Conservation (phyloP, 2,113 vertebrate genomes). For the Melanocharis versteri region DNA sequence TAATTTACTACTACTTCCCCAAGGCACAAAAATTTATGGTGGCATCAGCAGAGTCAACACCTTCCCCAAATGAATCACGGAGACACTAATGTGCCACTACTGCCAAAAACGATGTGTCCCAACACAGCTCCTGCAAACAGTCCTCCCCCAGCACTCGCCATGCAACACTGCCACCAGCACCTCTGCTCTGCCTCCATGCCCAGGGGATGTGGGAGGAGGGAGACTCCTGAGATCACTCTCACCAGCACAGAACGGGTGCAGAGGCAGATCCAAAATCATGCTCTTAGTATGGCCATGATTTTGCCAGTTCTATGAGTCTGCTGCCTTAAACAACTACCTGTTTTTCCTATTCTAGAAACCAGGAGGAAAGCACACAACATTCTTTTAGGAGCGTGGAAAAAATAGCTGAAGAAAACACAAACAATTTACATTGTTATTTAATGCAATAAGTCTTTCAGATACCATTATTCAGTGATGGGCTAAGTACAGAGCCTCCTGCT, state of each 20-base stretch:
- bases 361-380: neutral
- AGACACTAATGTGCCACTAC: neutral
- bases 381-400: neutral
- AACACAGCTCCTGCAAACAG: neutral
- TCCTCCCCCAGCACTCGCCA: neutral
- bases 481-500: constrained; percentile 36
- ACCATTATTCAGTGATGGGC: constrained; percentile 16
- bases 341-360: neutral
- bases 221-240: neutral
- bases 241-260: neutral
- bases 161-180: neutral
- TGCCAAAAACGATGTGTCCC: accelerated
- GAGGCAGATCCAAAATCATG: neutral
- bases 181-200: accelerated
- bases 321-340: neutral
- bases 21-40: neutral
- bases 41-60: neutral
- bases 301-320: neutral
- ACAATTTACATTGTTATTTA: constrained; percentile 4
- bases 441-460: constrained; percentile 1
- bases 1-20: neutral
- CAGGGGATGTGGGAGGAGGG: neutral
- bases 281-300: neutral
- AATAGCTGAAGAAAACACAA: neutral
- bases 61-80: neutral